Base-by-base conservation (phyloP, 2,113 vertebrate genomes). In the Podarcis cretensis region DNA sequence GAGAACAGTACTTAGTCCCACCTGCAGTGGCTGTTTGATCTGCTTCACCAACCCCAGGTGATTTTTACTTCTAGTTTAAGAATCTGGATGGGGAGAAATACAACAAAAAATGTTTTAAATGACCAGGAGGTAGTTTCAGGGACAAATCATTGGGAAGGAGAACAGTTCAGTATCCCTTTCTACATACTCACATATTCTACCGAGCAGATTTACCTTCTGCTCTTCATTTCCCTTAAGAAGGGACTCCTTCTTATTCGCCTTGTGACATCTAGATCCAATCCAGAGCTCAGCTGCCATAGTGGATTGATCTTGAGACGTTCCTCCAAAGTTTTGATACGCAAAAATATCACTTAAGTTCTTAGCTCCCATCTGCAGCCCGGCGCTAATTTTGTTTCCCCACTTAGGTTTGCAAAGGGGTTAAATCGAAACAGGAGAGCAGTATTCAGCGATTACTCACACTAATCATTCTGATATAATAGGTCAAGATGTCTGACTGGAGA, bases 401-500 rank as follows among this genome's bases (percentile, higher is more conserved):
- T 95, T 94, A 6, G 40, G 0, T 84, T 73, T 85, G 87, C 6
- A 16, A 3, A 27, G 59, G 48, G 57, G n/a, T 89, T 79, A 57
- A 94, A 40, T 74, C 30, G 71, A 37, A 93, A 93, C 84, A 90
- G 21, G 54, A 94, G 92, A 91, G 85, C 81, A 81, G 85, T 93
- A 69, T 90, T 91, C 78, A 76, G 88, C 91, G 87, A 78, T 63
- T 91, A 84, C 63, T 85, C 87, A 87, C 82, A 92, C 63, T 90
- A 85, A 79, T 86, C 82, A 71, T 79, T 95, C 88, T 94, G 92
- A 27, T 81, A 81, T 79, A 90, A 91, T 59, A 94, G 93, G 79
- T 96, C 94, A 96, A 94, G 86, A 92, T 88, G 85, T 80, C 48
- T 87, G 87, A 89, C 27, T 25, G 87, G 91, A 95, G 83, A 93